Evolutionary conservation across 2,888 invertebrate genomes (phyloP), one percentile per base, ranked within the genome.

Genomic region (Megaustenia siamemsis): DNA sequence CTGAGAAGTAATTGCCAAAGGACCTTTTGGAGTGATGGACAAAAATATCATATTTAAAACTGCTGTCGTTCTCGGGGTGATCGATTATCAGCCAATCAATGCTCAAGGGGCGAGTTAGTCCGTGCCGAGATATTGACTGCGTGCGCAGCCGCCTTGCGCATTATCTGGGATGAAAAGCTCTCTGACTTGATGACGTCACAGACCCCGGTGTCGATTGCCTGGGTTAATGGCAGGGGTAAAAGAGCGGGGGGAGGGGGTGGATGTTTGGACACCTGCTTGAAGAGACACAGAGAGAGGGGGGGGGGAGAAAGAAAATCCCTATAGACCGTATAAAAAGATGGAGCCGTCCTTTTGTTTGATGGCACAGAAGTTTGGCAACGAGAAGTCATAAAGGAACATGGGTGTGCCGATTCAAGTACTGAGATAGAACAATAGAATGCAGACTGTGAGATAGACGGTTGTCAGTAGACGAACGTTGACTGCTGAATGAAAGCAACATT

Each of bases 161-260:
- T 78, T 78, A 83, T 83, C 82, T 66, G 76, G 69, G 85, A 83
- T 85, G 86, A 86, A 83, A 83, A 85, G 85, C 86, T 85, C 85
- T 86, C 85, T 85, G 83, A 85, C 85, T 69, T 24, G 71, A 79
- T 86, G 86, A 86, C 86, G 86, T 86, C 86, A 86, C 69, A 43
- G 71, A 38, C 53, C 53, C n/a, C 60, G 76, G 78, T 83, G 83
- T 83, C 83, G 78, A 83, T 83, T 83, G 78, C 76, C 24, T 1
- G 78, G 79, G 71, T 83, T 83, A 78, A 71, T 79, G 83, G 68
- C 83, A 69, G 83, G 78, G 69, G 68, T 53, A 71, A n/a, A 78
- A 71, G 71, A 78, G 68, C 83, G 77, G 83, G 78, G 69, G 68
- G 38, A 71, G 78, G 56, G 40, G 28, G 78, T 35, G 24, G 21